Conservation (phyloP, 2,797 vertebrate genomes). For the Kryptolebias ocellatus region DNA sequence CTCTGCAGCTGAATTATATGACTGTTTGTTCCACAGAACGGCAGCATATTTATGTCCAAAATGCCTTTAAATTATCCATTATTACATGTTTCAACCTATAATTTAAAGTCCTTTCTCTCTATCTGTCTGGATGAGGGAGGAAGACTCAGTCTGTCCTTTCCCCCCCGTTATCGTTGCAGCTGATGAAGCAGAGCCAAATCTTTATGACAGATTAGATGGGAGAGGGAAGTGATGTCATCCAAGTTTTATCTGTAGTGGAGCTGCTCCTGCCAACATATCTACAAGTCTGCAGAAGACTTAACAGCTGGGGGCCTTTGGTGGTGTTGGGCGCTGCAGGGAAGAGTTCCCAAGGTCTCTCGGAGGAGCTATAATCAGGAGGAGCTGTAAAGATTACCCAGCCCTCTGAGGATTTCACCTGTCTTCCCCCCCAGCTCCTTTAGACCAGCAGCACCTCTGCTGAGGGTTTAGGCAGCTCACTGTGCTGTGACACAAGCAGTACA, state of each 20-base stretch:
- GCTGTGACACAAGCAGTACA: conserved; percentile 64
- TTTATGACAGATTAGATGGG: conserved; percentile 83
- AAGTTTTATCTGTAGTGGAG: conserved; percentile 63
- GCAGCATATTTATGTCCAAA: conserved; percentile 56
- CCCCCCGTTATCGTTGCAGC: conserved; percentile 59
- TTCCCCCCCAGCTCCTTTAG: conserved; percentile 49
- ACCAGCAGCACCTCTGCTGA: conserved; percentile 53
- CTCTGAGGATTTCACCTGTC: conserved; percentile 74
- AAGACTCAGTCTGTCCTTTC: conserved; percentile 34
- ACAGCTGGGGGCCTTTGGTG: conserved; percentile 58
- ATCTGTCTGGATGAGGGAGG: conserved; percentile 59
- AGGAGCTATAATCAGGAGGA: conserved; percentile 61
- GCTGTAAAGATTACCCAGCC: conserved; percentile 70
- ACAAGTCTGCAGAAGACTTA: conserved; percentile 48
- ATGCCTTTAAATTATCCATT: conserved; percentile 76
- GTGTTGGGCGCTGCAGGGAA: conserved; percentile 72
- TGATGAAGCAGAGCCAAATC: conserved; percentile 74
- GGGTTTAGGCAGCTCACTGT: conserved; percentile 40
- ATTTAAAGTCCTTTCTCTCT: conserved; percentile 66
- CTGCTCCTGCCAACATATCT: conserved; percentile 75
- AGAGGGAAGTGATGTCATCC: conserved; percentile 82
- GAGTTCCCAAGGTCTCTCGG: conserved; percentile 74
- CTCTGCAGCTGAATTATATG: conserved; percentile 48
- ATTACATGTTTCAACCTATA: conserved; percentile 61
- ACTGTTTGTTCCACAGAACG: conserved; percentile 52